Evolutionary conservation across 53 echinoderm and acorn worm genomes (phyloP).

Genomic region (Stichopus horrens): DNA sequence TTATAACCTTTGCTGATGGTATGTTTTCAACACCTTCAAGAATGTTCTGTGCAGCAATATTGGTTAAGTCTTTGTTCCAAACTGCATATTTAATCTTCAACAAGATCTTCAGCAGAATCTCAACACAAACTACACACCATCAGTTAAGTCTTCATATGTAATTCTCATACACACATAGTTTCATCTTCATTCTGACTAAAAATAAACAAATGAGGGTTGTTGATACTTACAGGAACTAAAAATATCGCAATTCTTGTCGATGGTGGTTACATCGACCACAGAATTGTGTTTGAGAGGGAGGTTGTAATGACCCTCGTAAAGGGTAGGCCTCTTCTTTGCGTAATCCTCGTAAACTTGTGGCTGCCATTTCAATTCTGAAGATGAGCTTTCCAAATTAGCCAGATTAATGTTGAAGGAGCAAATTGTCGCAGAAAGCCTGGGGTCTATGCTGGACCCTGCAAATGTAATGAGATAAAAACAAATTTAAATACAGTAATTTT

Average conservation of each 20-base stretch:
- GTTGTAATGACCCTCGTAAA: constrained; percentile 26
- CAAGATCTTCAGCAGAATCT: too few species aligned
- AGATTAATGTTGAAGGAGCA: constrained; percentile 20
- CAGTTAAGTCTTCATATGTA: too few species aligned
- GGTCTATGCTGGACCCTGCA: constrained; percentile 47
- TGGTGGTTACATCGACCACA: constrained; percentile 29
- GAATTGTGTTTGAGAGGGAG: constrained; percentile 1
- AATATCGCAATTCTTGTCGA: constrained; percentile 39
- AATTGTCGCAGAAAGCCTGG: constrained; percentile 34
- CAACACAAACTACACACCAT: too few species aligned
- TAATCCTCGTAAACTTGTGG: constrained; percentile 39
- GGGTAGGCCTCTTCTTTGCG: constrained; percentile 12
- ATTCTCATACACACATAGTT: too few species aligned
- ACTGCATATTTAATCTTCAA: too few species aligned
- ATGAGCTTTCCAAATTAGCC: constrained; percentile 37
- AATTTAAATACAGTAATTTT: background rate
- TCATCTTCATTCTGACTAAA: background rate
- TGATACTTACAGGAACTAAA: constrained; percentile 34
- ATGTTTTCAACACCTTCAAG: too few species aligned
- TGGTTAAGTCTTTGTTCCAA: too few species aligned
- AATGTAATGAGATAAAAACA: background rate
- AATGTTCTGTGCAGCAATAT: too few species aligned
- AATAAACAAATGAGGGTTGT: background rate
- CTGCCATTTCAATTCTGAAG: constrained; percentile 42
- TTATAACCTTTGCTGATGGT: too few species aligned